A percentile compares a stretch with the other conserved stretches of the same genome.
These are phyloP conservation scores for Campylomormyrus tamandua DNA, from an alignment of 2,113 vertebrate species.

Conservation along the genomic window DNA sequence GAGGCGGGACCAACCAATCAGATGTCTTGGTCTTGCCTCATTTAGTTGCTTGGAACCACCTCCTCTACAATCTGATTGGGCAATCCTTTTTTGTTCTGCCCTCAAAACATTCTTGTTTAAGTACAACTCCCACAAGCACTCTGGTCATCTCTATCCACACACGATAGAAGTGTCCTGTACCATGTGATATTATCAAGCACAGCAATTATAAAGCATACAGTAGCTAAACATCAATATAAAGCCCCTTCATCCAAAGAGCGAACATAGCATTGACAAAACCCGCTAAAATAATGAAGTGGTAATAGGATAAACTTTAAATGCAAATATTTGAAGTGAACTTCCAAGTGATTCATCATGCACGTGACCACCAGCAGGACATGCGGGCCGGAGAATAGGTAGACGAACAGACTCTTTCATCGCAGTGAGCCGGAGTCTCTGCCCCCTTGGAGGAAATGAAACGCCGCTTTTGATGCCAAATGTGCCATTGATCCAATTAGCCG, in stretches of 20 bases:
- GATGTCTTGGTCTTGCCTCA: background rate
- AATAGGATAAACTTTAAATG: background rate
- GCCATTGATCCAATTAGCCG: background rate
- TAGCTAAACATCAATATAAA: background rate
- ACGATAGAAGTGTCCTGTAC: background rate
- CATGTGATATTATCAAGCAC: background rate
- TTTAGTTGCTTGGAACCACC: background rate
- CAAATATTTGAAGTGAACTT: background rate
- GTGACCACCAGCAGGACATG: background rate
- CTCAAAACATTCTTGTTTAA: background rate
- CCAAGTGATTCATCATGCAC: background rate
- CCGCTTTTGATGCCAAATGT: background rate
- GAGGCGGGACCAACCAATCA: background rate
- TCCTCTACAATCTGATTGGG: background rate
- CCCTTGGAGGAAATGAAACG: background rate
- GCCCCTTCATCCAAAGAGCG: background rate
- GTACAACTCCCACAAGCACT: background rate
- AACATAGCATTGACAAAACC: background rate
- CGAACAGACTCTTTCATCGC: background rate
- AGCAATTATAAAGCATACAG: background rate
- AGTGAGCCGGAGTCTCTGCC: background rate
- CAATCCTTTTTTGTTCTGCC: background rate
- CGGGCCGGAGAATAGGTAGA: background rate
- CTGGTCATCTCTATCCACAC: background rate
- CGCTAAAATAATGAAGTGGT: background rate